Evolutionary conservation across 2,888 invertebrate genomes (phyloP).

Genomic region (Argyresthia albistria): DNA sequence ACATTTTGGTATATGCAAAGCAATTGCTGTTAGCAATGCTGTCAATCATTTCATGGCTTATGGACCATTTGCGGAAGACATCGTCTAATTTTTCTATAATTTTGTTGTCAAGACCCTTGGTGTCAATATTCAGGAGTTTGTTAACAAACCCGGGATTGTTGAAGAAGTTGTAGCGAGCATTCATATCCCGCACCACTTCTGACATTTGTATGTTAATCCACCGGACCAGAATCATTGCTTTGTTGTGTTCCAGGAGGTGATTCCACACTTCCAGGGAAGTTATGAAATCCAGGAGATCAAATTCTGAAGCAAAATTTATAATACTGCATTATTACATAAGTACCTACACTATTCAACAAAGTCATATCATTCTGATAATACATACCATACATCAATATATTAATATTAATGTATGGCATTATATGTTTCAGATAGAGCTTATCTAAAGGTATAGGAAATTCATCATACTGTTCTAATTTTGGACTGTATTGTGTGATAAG

Average conservation of each 20-base stretch:
- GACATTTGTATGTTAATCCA: conserved; percentile 75
- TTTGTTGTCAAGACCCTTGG: conserved; percentile 43
- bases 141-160: conserved; percentile 53
- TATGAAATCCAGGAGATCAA: conserved; percentile 60
- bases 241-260: conserved; percentile 71
- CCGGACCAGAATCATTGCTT: conserved; percentile 68
- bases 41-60: conserved; percentile 73
- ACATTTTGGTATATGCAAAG: conserved; percentile 63
- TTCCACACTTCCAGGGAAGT: conserved; percentile 72
- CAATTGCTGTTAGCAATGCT: conserved; percentile 55
- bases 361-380: too few species aligned
- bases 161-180: conserved; percentile 56
- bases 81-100: conserved; percentile 56
- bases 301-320: conserved; percentile 40
- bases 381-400: too few species aligned
- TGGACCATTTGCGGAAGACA: conserved; percentile 67
- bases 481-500: too few species aligned
- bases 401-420: too few species aligned
- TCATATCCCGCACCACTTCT: conserved; percentile 61
- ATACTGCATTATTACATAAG: too few species aligned
- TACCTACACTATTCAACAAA: too few species aligned
- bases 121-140: conserved; percentile 54
- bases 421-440: too few species aligned
- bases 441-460: too few species aligned
- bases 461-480: too few species aligned